phyloP scores from a whole-genome alignment of 2,113 vertebrate genomes.

The Ophthalmolycus amberensis region DNA sequence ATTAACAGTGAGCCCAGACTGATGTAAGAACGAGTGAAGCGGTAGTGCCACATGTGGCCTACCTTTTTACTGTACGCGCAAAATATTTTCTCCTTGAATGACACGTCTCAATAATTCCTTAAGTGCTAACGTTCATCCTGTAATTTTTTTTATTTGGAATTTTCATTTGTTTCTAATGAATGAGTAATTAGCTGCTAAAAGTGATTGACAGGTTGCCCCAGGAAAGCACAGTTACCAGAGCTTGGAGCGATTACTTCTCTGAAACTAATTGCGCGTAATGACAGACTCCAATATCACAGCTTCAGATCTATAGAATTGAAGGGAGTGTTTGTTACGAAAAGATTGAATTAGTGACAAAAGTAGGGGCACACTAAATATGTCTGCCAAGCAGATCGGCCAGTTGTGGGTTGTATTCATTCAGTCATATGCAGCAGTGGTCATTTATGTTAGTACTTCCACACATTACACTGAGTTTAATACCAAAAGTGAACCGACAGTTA shows the following conservation, averaged over 20 bases:
- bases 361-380: neutral
- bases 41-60: neutral
- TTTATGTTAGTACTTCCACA: neutral
- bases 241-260: constrained; percentile 41
- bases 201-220: constrained; percentile 55
- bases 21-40: neutral
- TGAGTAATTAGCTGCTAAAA: constrained; percentile 52
- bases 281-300: constrained; percentile 20
- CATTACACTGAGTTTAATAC: neutral
- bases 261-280: constrained; percentile 55
- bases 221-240: constrained; percentile 21
- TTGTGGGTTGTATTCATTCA: neutral
- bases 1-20: constrained; percentile 45
- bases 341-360: neutral
- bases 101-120: constrained; percentile 37
- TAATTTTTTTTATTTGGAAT: constrained; percentile 33
- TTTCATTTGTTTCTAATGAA: constrained; percentile 65
- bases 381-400: neutral
- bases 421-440: neutral
- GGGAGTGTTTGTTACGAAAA: neutral
- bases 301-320: constrained; percentile 6
- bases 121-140: constrained; percentile 19
- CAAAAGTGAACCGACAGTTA: too few species aligned
- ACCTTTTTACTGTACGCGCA: constrained; percentile 2
- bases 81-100: constrained; percentile 33